Evolutionary conservation across 2,888 invertebrate genomes (phyloP), one percentile per base, ranked within the genome.

Genomic region (Scaptomyza flava): DNA sequence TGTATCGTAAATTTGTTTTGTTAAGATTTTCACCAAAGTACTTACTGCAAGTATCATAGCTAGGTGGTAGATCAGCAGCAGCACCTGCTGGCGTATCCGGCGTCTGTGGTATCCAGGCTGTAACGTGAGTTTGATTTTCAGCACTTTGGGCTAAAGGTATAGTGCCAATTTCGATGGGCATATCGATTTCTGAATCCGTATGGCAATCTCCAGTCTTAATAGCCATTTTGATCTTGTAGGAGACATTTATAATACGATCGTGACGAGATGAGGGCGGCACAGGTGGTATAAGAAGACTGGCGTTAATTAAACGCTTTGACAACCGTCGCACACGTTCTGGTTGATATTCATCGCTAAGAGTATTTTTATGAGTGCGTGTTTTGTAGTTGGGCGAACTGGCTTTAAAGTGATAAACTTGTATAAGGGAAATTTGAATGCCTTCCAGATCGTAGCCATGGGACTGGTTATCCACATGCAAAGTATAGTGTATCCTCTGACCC

Each of bases 401-500:
- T 2, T 3, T 60, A 36, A 83, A 89, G 11, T 62, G 64, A 27
- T 74, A 79, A 5, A 36, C 33, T 46, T 87, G 87, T 11, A 71
- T 52, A 1, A 89, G 58, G 9, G 71, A 54, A 0, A 87, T 9
- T 7, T 67, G 47, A 41, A 85, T 75, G 30, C 85, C 84, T 0
- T 72, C 27, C 36, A 87, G 38, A 41, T 88, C 89, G 27, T 79
- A 77, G 11, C 69, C 66, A 79, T 94, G 94, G 52, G 95, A 95
- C 75, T 94, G 93, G 91, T 96, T 96, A 71, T 95, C 95, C 34
- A 96, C 93, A 78, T 95, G 94, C 6, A 96, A 91, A 34, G 93
- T 92, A 12, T 96, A 91, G 0, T 94, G 94, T 65, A 96, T 94
- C 27, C 93, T 92, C 91, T 96, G 96, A 0, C 96, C 96, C 0